A percentile compares a stretch with the other conserved stretches of the same genome.
Evolutionary conservation across 1,140 invertebrate genomes (phyloP).

Genomic region (Galendromus occidentalis): DNA sequence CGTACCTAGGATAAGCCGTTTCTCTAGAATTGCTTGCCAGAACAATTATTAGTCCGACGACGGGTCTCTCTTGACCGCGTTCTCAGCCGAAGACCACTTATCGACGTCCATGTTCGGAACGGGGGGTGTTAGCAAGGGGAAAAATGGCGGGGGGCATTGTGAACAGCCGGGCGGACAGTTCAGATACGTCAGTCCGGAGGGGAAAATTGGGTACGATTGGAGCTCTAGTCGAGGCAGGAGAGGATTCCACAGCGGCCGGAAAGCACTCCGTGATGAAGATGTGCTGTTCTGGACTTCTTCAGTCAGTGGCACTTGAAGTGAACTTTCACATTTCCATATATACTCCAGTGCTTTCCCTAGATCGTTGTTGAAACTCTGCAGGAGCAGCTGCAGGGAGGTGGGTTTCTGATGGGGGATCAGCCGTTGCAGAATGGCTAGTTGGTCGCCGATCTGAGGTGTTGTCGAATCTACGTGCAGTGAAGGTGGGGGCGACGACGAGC

Average conservation of each 20-base stretch:
- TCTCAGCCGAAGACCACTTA: neutral
- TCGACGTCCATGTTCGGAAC: neutral
- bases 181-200: neutral
- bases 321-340: neutral
- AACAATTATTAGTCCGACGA: no score
- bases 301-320: neutral
- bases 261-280: neutral
- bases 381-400: neutral
- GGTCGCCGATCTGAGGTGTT: neutral
- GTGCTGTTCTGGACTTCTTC: neutral
- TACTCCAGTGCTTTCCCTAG: neutral
- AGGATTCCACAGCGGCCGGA: neutral
- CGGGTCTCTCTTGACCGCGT: no score
- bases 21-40: no score
- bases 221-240: neutral
- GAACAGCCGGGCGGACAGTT: neutral
- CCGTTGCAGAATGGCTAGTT: neutral
- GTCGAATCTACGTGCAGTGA: neutral
- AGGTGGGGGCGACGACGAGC: neutral
- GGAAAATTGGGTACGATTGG: neutral
- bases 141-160: constrained; percentile 1
- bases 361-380: neutral
- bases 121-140: neutral
- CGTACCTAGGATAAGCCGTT: no score
- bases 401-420: constrained; percentile 1